Evolutionary conservation across 2,113 vertebrate species (phyloP).

Genomic region (Dipodomys ordii): DNA sequence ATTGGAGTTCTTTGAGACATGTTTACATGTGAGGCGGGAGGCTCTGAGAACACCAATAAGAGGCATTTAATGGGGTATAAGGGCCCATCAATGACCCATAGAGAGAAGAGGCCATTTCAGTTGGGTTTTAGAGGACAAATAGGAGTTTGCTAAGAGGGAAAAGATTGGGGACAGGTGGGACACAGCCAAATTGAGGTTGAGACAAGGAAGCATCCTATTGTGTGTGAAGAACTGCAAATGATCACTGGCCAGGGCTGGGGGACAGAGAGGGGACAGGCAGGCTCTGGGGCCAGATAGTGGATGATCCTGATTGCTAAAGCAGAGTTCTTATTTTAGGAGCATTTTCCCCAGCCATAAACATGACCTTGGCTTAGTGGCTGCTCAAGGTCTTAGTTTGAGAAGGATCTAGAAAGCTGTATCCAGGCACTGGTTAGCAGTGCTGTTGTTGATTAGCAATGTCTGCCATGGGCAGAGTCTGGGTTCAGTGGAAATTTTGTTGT

Average conservation of each 20-base stretch:
- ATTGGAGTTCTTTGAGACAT: not conserved
- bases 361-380: not conserved
- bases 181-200: not conserved
- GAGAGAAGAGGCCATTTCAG: not conserved
- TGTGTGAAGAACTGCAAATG: not conserved
- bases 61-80: not conserved
- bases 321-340: not conserved
- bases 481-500: not conserved
- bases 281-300: not conserved
- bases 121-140: not conserved
- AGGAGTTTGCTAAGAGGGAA: conserved; percentile 10
- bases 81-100: not conserved
- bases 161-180: not conserved
- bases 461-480: not conserved
- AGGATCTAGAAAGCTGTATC: not conserved
- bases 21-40: not conserved
- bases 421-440: not conserved
- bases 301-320: not conserved
- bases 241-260: not conserved
- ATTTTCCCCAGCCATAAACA: not conserved
- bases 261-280: not conserved
- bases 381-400: not conserved
- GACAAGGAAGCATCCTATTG: not conserved
- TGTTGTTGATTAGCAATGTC: conserved; percentile 9
- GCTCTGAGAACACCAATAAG: not conserved